Conservation (phyloP, 2,888 invertebrate genomes). For the Volucella zonaria region DNA sequence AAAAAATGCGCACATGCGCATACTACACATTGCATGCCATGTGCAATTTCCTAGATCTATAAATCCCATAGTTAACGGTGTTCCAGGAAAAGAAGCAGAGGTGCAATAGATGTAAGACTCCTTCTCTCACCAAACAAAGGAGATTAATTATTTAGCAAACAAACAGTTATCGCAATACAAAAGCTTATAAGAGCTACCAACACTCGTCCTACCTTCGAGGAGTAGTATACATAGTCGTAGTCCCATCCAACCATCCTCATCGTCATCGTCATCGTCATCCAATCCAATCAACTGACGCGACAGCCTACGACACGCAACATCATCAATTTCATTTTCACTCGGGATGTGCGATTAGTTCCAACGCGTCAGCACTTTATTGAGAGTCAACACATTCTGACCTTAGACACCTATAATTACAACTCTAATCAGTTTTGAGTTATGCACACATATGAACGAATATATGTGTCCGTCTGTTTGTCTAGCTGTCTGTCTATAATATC, state of each 20-base stretch:
- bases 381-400: slow-evolving; percentile 72
- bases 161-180: slow-evolving; percentile 51
- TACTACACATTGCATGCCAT: slow-evolving; percentile 11
- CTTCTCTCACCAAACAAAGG: slow-evolving; percentile 55
- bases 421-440: slow-evolving; percentile 60
- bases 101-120: slow-evolving; percentile 26
- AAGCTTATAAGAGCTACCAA: slow-evolving; percentile 39
- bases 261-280: no score
- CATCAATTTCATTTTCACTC: slow-evolving; percentile 67
- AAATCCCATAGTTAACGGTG: slow-evolving; percentile 1
- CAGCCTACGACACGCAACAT: slow-evolving; percentile 69
- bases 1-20: slow-evolving; percentile 14
- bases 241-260: no score
- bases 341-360: slow-evolving; percentile 44
- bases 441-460: background rate
- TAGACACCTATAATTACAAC: slow-evolving; percentile 73
- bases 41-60: slow-evolving; percentile 1
- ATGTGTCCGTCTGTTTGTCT: background rate
- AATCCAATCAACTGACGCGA: slow-evolving; percentile 47
- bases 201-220: background rate
- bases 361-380: slow-evolving; percentile 71
- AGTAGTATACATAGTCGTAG: no score
- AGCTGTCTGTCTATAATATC: background rate
- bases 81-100: background rate
- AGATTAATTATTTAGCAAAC: slow-evolving; percentile 67